Evolutionary conservation across 2,113 vertebrate genomes (phyloP).

Genomic region (Paradoxurus hermaphroditus): DNA sequence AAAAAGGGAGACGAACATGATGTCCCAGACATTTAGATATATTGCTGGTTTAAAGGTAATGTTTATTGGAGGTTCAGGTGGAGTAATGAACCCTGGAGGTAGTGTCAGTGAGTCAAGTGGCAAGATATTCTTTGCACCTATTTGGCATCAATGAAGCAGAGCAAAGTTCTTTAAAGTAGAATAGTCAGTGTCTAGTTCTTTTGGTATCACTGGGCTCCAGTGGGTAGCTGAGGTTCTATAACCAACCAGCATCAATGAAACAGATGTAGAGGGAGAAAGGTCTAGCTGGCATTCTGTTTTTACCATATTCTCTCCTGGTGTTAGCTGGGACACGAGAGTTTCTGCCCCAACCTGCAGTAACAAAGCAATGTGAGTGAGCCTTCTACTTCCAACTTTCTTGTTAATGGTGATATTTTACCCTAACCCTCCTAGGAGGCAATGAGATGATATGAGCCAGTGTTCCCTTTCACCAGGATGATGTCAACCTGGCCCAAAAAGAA

Average conservation of each 20-base stretch:
- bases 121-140: neutral
- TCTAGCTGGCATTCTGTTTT: neutral
- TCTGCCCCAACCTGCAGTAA: neutral
- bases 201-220: neutral
- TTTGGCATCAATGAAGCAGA: neutral
- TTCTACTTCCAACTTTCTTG: neutral
- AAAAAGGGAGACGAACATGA: neutral
- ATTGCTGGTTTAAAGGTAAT: neutral
- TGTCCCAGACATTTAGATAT: neutral
- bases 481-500: neutral
- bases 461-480: neutral
- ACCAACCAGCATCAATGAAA: neutral
- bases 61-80: neutral
- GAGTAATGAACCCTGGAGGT: neutral
- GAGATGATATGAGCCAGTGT: neutral
- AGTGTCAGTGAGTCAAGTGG: neutral
- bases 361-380: neutral
- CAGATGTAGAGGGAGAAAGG: neutral
- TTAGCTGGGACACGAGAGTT: neutral
- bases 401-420: neutral
- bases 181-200: neutral
- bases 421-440: neutral
- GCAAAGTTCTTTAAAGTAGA: neutral
- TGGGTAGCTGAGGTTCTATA: neutral
- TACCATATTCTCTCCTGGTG: neutral